Conservation (phyloP, 2,888 invertebrate species). For the Drosophila quasianomalipes region DNA sequence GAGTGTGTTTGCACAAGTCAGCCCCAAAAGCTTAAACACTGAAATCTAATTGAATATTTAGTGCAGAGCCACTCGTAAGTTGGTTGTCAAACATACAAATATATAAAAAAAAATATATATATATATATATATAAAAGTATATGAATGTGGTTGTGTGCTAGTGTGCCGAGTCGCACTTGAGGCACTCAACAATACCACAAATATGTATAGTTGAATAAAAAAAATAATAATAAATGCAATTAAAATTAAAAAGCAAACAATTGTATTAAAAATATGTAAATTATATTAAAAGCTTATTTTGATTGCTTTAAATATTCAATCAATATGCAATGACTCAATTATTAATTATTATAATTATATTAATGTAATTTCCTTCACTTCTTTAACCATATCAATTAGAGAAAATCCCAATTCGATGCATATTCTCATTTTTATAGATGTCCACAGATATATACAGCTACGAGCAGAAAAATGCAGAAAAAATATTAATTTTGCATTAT, state of each 20-base stretch:
- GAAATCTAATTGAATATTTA: slow-evolving; percentile 61
- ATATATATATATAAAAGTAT: neutral
- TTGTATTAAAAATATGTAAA: neutral
- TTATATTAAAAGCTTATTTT: neutral
- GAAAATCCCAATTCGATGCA: neutral
- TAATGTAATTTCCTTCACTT: neutral
- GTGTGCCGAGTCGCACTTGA: slow-evolving; percentile 2
- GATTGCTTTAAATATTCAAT: neutral
- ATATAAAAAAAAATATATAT: neutral
- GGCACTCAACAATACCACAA: neutral
- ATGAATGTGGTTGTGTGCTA: neutral
- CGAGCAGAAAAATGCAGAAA: neutral
- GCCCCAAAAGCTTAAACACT: slow-evolving; percentile 50
- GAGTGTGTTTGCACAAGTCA: slow-evolving; percentile 30
- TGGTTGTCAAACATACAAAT: slow-evolving; percentile 13
- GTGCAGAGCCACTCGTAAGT: slow-evolving; percentile 33
- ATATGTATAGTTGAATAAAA: neutral
- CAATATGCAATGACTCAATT: neutral
- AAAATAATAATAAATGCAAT: neutral
- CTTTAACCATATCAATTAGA: neutral
- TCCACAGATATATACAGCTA: neutral
- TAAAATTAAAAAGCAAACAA: neutral
- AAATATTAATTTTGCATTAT: no score
- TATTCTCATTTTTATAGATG: neutral
- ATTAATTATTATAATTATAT: neutral